Evolutionary conservation across 2,888 invertebrate genomes (phyloP), one percentile per base, ranked within the genome.

Genomic region (Tinea semifulvella): DNA sequence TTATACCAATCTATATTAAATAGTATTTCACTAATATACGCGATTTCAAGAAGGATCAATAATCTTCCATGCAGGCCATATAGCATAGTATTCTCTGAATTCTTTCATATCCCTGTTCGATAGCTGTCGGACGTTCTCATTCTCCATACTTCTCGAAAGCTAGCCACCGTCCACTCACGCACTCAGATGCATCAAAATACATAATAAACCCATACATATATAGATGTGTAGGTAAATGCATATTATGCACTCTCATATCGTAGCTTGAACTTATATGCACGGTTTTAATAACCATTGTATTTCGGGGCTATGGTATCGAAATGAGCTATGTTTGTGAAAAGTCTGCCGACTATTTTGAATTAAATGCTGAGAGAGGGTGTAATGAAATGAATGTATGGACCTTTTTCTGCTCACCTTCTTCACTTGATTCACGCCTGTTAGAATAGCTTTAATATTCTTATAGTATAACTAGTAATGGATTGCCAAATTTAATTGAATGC

Each of bases 201-300:
- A 19, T 38, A 19, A 4, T 19, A 17, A 38, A 2, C 38, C 17
- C 38, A 19, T 14, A 38, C 18, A 38, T 13, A 17, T 2, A 38
- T 19, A 38, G 3, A 17, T 38, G n/a, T 18, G n/a, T 19, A 38
- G 6, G 14, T 13, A 31, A 31, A 31, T 31, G 31, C 31, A 31
- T 31, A 31, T 31, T 31, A 31, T 31, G 31, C 31, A 31, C 31
- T 31, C 31, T 31, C 31, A 31, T 13, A 31, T 31, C 31, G 31
- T 31, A 31, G 31, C 31, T 31, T 31, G 31, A 31, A 31, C 31
- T 22, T 40, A 40, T 22, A 19, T 22, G 61, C 62, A 65, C 61
- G 61, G 68, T 75, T 77, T 76, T 79, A 80, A 79, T 80, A 80
- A 77, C 77, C 79, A 79, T 80, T 79, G 79, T 80, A 79, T 79